Base-by-base conservation (phyloP, 2,888 invertebrate species). In the Chrysolina americana region DNA sequence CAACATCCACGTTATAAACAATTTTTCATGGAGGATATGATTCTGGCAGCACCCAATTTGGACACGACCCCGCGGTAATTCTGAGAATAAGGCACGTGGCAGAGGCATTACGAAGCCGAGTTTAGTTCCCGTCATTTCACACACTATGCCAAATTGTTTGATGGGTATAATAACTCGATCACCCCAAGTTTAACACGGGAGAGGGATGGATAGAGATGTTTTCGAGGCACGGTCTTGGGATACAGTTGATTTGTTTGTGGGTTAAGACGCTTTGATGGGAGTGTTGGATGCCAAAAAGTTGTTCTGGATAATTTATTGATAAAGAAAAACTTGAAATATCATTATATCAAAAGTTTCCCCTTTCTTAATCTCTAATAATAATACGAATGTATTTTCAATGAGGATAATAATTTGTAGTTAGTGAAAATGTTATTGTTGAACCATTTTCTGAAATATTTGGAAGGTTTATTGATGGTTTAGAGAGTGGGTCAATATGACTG, bases 1-100 rank as follows among this genome's bases (percentile, higher is more conserved):
- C 59, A 50, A 70, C 74, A 71, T 73, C 65, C 70, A 64, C 75
- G 65, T 70, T 80, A 80, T 80, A 81, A 80, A 81, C 82, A 84
- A 86, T 86, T 85, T 86, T 86, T 86, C 86, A 86, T 81, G 82
- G 83, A 84, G 84, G 83, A 85, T 84, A 84, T 85, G 85, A 84
- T 83, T 85, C 82, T 85, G 85, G 85, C 84, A 85, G 85, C 81
- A 81, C 83, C 84, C 86, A 85, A 86, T 86, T 84, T 84, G 80
- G 81, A 78, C 78, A 75, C 80, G 78, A 83, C 82, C 83, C 83
- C 81, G 81, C 80, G 83, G 85, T 85, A 85, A 86, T 87, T 86
- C 85, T 81, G 81, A 81, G 85, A 83, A 82, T 80, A 81, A 77
- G 86, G 81, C 87, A 86, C 87, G 87, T 87, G 87, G 77, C 86